Conservation (phyloP, 2,113 vertebrate genomes). For the Gymnorhina tibicen region DNA sequence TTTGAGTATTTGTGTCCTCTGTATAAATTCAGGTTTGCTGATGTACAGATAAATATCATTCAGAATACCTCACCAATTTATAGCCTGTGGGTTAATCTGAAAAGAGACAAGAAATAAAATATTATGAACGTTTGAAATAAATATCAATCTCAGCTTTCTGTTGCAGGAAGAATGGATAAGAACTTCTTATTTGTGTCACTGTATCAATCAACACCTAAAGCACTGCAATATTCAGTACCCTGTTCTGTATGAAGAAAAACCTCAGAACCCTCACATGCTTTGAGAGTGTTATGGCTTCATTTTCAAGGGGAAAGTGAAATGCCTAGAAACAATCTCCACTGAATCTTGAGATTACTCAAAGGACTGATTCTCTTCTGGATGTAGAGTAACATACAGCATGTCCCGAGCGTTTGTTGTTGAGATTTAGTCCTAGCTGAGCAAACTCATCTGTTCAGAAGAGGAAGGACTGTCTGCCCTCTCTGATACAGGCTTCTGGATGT, state of each 20-base stretch:
- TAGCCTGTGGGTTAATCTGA: background rate
- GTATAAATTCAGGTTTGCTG: background rate
- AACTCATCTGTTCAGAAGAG: background rate
- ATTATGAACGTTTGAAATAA: background rate
- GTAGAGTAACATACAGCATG: background rate
- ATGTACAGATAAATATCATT: background rate
- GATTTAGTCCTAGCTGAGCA: background rate
- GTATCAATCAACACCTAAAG: background rate
- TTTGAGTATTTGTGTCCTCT: background rate
- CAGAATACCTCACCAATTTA: background rate
- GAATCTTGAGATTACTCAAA: background rate
- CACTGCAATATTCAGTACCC: background rate
- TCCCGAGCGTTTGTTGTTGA: fast-evolving
- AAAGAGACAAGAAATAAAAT: background rate
- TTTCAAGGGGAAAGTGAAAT: background rate
- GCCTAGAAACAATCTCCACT: background rate
- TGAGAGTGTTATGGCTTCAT: background rate
- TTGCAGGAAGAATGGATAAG: background rate
- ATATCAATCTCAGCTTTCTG: background rate
- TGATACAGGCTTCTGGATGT: background rate
- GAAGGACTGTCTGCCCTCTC: background rate
- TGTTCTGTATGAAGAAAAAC: background rate
- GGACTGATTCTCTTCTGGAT: background rate
- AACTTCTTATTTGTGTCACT: background rate
- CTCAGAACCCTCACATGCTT: background rate